Base-by-base conservation (phyloP, 2,888 invertebrate species). In the Microctonus brassicae region DNA sequence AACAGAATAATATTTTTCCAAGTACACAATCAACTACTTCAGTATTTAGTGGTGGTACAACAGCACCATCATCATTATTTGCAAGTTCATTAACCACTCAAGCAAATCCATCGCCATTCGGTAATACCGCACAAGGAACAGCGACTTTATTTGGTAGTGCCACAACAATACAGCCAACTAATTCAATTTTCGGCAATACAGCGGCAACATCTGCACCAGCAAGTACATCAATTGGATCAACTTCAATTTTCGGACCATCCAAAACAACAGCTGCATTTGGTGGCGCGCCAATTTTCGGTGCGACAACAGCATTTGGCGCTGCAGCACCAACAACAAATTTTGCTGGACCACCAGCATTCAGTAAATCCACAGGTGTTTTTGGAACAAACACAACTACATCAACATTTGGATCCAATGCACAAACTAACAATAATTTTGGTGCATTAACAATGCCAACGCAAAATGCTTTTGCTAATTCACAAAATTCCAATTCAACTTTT, bases 201-300 rank as follows among this genome's bases (percentile, higher is more conserved):
- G 24, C 74, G 11, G 57, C 52, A 24, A 34, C 64, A 6, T 52
- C 67, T 11, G 36, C 64, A 6, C 57, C 67, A n/a, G 36, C 64
- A 10, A 72, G 33, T 17, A 71, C 71, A 36, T 61, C 74, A 33
- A 73, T 73, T 53, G 64, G 72, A 3, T 72, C 76, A 13, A 68
- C 70, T 13, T 76, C 81, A 20, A 79, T 84, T 20, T 86, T 86
- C 34, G 80, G 80, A 0, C 80, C 82, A 17, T 63, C 78, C 1
- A 81, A 80, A 47, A 77, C 77, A 0, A 71, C 76, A 3, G 65
- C 81, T 3, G 78, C 80, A 3, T 87, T 85, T 67, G 85, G 85
- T 7, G 80, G 80, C 34, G 80, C 79, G 13, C 82, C 81, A 10
- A 80, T 81, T 13, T 88, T 88, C 66, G 83, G 83, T 0, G 74